These are phyloP conservation scores for Solea solea DNA, from an alignment of 2,113 vertebrate species.

Conservation along the genomic window DNA sequence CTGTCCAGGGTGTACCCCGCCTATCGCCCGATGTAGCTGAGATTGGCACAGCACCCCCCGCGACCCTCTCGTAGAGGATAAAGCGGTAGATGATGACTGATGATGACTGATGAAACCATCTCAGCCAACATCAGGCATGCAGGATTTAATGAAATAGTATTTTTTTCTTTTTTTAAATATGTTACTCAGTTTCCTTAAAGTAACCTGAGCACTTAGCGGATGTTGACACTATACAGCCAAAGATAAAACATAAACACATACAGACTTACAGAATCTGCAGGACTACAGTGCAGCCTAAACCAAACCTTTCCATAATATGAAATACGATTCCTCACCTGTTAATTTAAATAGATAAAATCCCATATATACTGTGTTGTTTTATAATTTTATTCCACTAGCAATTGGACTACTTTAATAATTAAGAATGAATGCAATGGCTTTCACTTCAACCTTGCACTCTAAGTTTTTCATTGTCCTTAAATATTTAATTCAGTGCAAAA, in stretches of 20 bases:
- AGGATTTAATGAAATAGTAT: not conserved
- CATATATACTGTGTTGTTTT: not conserved
- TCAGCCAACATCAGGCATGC: not conserved
- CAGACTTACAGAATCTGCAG: not conserved
- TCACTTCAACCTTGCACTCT: not conserved
- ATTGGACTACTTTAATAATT: not conserved
- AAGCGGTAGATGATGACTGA: too few relatives aligned
- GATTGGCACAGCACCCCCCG: too few relatives aligned
- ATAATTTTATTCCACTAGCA: not conserved
- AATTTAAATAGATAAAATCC: not conserved
- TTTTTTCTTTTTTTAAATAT: not conserved
- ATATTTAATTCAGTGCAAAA: constrained; percentile 3
- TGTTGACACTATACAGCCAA: not conserved
- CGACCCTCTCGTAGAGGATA: too few relatives aligned
- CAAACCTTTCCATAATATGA: too few relatives aligned
- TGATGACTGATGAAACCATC: not conserved
- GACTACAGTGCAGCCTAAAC: not conserved
- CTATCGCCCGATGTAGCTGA: too few relatives aligned
- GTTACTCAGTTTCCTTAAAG: not conserved
- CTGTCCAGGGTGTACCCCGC: too few relatives aligned
- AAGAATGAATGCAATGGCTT: not conserved
- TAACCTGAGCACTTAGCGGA: not conserved
- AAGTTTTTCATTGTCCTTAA: constrained; percentile 18
- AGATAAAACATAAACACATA: not conserved
- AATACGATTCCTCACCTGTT: too few relatives aligned